These are phyloP conservation scores for Aegotheles bennettii DNA, from an alignment of 2,113 vertebrate genomes.

Conservation along the genomic window DNA sequence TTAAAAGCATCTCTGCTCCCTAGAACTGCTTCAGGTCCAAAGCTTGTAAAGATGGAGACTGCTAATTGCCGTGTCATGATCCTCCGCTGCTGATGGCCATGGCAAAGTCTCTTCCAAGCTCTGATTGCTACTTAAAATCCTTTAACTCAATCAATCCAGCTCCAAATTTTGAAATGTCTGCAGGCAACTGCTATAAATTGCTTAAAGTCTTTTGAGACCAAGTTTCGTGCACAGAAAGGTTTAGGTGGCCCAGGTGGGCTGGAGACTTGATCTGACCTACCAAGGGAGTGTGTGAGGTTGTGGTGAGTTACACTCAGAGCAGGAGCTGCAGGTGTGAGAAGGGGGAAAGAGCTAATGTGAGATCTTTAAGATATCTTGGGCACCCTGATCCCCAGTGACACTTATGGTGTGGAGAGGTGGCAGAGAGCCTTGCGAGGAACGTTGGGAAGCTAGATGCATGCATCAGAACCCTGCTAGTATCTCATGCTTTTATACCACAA, in stretches of 20 bases:
- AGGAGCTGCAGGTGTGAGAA: background rate
- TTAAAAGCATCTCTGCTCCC: background rate
- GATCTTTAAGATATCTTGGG: background rate
- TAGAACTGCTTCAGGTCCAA: background rate
- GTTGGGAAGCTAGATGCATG: fast-evolving
- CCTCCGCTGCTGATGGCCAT: too few relatives aligned
- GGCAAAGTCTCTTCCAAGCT: background rate
- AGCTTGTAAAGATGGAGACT: background rate
- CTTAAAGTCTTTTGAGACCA: background rate
- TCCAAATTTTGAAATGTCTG: background rate
- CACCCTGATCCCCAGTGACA: background rate
- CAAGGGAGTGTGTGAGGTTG: fast-evolving
- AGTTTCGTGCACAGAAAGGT: background rate
- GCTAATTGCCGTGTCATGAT: background rate
- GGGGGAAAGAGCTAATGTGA: background rate
- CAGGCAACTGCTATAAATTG: background rate
- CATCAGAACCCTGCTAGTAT: background rate
- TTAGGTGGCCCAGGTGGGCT: background rate
- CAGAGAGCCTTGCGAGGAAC: background rate
- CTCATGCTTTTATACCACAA: fast-evolving
- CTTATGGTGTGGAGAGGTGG: background rate
- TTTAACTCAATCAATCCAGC: background rate
- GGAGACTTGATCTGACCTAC: background rate
- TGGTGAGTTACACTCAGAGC: background rate
- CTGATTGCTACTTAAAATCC: background rate